Conservation (phyloP, 2,113 vertebrate species). For the Ceratotherium simum region DNA sequence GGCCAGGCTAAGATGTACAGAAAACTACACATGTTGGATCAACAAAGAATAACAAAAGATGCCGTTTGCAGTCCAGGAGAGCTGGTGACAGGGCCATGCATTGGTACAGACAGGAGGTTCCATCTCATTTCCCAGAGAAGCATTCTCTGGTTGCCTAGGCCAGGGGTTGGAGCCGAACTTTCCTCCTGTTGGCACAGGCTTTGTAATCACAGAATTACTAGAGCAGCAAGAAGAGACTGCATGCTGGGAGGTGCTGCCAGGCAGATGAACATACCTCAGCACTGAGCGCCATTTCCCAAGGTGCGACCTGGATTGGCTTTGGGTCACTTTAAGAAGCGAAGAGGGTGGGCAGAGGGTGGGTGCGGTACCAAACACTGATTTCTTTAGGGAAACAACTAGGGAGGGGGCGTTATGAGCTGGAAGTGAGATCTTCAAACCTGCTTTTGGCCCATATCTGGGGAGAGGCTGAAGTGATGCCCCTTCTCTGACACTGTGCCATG, state of each 20-base stretch:
- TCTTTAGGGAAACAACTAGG: neutral
- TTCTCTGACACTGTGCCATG: neutral
- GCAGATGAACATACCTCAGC: neutral
- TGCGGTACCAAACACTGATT: neutral
- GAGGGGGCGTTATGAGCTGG: neutral
- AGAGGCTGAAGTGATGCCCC: neutral
- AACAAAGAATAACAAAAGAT: slow-evolving; percentile 5
- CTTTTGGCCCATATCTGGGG: neutral
- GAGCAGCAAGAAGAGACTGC: neutral
- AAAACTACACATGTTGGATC: neutral
- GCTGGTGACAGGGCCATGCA: neutral
- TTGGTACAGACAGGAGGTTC: neutral
- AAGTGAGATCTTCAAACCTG: neutral
- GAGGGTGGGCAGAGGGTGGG: neutral
- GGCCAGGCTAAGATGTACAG: neutral
- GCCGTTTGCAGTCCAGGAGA: neutral
- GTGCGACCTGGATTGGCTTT: neutral
- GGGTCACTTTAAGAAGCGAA: neutral
- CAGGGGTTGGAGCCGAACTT: neutral
- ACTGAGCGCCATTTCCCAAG: neutral
- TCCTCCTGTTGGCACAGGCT: neutral
- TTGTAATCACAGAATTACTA: slow-evolving; percentile 62
- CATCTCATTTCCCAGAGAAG: slow-evolving; percentile 60
- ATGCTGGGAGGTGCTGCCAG: neutral
- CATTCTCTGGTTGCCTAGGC: neutral